Evolutionary conservation across 2,888 invertebrate species (phyloP), one percentile per base, ranked within the genome.

Genomic region (Agrenia bidenticulata): DNA sequence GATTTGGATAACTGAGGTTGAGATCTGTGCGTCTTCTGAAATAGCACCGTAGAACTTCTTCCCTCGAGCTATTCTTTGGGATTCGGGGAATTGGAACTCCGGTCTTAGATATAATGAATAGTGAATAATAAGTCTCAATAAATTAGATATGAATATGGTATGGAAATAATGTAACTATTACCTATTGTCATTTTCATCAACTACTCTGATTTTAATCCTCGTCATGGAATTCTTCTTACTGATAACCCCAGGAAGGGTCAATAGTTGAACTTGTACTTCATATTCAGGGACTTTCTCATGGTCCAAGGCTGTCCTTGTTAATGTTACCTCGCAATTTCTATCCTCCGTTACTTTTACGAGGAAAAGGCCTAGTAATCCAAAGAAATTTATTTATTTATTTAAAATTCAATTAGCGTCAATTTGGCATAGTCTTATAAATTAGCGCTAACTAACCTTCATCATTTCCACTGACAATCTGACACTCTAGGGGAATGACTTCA

Each of bases 111-210:
- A 45, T 27, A 15, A 15, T 39, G 39, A 39, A 39, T n/a, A 39
- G 15, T 49, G n/a, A 11, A 11, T 49, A 17, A n/a, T n/a, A 17
- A 49, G 7, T 49, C n/a, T 49, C 49, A 49, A 15, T 39, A 39
- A 7, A 39, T 39, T 39, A 39, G 15, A 39, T 39, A 17, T 13
- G 39, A 37, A 13, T 19, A 19, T n/a, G 17, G n/a, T 24, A 37
- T 27, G 17, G 17, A 37, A 27, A 19, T n/a, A n/a, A n/a, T n/a
- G n/a, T n/a, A n/a, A n/a, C n/a, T n/a, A 2, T 59, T 59, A 64
- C 64, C 85, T 84, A 79, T 95, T 94, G 79, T 96, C 95, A 79
- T 96, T 96, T 0, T 91, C 87, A 79, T 96, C 95, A 0, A 86
- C 82, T 0, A 96, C 88, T 71, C 90, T 88, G 0, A 96, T 86